Base-by-base conservation (phyloP, 2,888 invertebrate genomes). In the Tricholauxania praeusta region DNA sequence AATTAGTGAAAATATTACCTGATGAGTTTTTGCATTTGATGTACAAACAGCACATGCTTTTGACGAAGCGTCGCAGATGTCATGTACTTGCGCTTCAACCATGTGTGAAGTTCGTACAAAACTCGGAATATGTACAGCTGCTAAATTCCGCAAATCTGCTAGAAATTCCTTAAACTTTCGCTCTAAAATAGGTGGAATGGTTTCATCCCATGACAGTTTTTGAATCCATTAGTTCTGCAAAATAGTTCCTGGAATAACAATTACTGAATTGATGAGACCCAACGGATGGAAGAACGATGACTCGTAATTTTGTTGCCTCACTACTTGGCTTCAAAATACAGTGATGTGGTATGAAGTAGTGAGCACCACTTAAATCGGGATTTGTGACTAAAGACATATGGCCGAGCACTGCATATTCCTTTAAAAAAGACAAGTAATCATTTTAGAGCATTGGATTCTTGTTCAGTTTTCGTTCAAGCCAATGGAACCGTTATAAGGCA, bases 251-350 rank as follows among this genome's bases (percentile, higher is more conserved):
- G 66, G 57, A 12, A 32, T 22, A 49, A 66, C 66, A 52, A 66
- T 52, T 4, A 72, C 2, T 4, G 72, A 66, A 22, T 32, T 39
- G 6, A 67, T 39, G 12, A 74, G 66, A 14, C 75, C 74, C 19
- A 75, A 52, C 14, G 74, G 73, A 62, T 75, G 74, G 49, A 74
- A 75, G 17, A 77, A 67, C 3, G 72, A 64, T 12, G 75, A 74
- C 57, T 19, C 57, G 17, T 57, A 57, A 57, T 12, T 57, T 57
- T 22, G 59, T 59, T 8, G 60, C 32, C 15, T 28, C 32, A 32
- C 60, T 60, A 12, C 15, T 19, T 28, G 28, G 32, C 8, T 32
- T 28, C 60, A 60, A 28, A 15, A 60, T 28, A 15, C 60, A 28
- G 28, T 60, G 60, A 28, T 60, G 60, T 28, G 60, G 60, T n/a